Percentiles rank a stretch among this genome's conserved stretches.
These are phyloP conservation scores for Corythaixoides concolor DNA, from an alignment of 2,113 vertebrate species.

Conservation along the genomic window DNA sequence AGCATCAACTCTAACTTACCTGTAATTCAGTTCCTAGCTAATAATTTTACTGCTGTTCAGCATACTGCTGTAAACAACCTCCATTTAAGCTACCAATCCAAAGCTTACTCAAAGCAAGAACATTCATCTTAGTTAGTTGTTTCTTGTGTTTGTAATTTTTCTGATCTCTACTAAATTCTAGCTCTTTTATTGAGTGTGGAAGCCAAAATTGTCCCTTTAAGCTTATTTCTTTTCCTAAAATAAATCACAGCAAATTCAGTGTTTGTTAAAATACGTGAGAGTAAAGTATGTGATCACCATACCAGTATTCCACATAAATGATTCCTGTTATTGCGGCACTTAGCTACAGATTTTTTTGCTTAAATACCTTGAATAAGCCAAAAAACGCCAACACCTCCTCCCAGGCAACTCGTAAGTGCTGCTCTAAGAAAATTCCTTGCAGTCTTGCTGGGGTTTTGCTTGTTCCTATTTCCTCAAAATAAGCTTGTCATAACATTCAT, in stretches of 20 bases:
- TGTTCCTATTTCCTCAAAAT: not conserved
- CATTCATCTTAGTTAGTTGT: not conserved
- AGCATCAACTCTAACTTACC: not conserved
- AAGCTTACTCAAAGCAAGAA: not conserved
- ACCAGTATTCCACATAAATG: not conserved
- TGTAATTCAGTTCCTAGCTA: not conserved
- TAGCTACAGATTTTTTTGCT: not conserved
- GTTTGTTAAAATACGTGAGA: fast-evolving
- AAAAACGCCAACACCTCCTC: not conserved
- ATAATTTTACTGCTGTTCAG: not conserved
- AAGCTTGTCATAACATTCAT: not conserved
- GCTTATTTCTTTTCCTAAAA: not conserved
- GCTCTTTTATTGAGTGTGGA: not conserved
- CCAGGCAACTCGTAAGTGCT: not conserved
- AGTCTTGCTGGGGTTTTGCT: not conserved
- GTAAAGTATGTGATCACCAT: not conserved
- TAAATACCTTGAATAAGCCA: not conserved
- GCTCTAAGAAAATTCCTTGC: not conserved
- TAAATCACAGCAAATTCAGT: not conserved
- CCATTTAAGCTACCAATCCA: not conserved
- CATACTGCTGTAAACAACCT: not conserved
- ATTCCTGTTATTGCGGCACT: not conserved
- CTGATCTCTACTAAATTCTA: not conserved
- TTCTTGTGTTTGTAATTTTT: not conserved
- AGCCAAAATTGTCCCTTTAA: not conserved